phyloP scores from a whole-genome alignment of 2,888 invertebrate species.

The Idaea aversata region DNA sequence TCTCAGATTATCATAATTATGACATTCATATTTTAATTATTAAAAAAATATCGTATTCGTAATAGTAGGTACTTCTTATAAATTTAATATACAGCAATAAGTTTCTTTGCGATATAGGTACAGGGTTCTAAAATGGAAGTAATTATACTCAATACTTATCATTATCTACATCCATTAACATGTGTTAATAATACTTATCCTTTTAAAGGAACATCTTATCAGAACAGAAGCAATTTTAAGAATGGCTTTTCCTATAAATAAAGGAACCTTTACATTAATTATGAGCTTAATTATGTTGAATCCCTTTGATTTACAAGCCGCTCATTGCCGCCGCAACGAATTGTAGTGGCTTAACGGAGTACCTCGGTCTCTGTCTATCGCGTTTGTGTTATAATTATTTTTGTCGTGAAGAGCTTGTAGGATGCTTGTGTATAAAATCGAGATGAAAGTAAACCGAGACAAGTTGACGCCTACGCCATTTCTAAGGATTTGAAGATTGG shows the following conservation, averaged over 20 bases:
- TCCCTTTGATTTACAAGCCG: slow-evolving; percentile 80
- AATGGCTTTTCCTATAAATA: slow-evolving; percentile 76
- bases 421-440: slow-evolving; percentile 46
- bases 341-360: slow-evolving; percentile 75
- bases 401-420: slow-evolving; percentile 59
- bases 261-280: slow-evolving; percentile 77
- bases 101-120: too few relatives aligned
- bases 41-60: too few relatives aligned
- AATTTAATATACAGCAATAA: too few relatives aligned
- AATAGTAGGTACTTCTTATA: too few relatives aligned
- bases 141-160: slow-evolving; percentile 45
- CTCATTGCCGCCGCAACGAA: slow-evolving; percentile 77
- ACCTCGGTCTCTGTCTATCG: slow-evolving; percentile 62
- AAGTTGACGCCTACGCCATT: slow-evolving; percentile 63
- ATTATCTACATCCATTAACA: slow-evolving; percentile 62
- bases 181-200: slow-evolving; percentile 63
- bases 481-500: slow-evolving; percentile 55
- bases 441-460: slow-evolving; percentile 75
- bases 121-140: slow-evolving; percentile 18
- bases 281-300: slow-evolving; percentile 79
- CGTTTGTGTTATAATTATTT: slow-evolving; percentile 72
- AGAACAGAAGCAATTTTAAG: slow-evolving; percentile 75
- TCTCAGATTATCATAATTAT: slow-evolving; percentile 43
- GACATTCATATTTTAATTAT: slow-evolving; percentile 46
- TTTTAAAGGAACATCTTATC: slow-evolving; percentile 59